Evolutionary conservation across 2,888 invertebrate species (phyloP).

Genomic region (Romanomermis culicivorax): DNA sequence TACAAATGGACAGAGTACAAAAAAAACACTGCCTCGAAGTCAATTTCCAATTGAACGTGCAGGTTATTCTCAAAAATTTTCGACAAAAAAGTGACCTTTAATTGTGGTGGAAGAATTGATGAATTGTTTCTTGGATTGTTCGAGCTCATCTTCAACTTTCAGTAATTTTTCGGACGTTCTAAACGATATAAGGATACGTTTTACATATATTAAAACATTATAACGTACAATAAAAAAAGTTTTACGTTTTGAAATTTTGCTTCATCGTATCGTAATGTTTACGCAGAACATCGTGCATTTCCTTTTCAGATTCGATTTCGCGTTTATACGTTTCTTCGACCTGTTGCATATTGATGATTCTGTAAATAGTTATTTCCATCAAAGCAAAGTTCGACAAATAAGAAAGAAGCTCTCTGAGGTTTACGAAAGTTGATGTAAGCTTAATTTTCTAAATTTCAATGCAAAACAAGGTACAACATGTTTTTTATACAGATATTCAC

Average conservation of each 20-base stretch:
- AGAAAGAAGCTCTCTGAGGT: too few relatives aligned
- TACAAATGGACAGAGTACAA: too few relatives aligned
- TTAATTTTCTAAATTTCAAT: neutral
- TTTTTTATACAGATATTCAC: too few relatives aligned
- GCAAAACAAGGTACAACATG: too few relatives aligned
- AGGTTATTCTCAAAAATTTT: neutral
- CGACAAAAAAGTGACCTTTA: neutral
- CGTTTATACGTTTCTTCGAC: conserved; percentile 20
- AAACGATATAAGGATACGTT: too few relatives aligned
- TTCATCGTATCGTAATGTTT: conserved; percentile 28
- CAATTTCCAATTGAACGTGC: neutral
- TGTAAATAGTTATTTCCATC: neutral
- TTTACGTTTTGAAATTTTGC: conserved; percentile 28
- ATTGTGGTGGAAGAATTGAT: neutral
- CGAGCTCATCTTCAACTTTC: neutral
- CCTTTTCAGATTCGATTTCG: conserved; percentile 25
- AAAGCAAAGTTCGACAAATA: too few relatives aligned
- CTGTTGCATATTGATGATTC: neutral
- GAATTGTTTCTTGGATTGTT: neutral
- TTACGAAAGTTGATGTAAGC: too few relatives aligned
- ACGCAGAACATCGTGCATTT: conserved; percentile 28
- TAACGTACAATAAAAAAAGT: neutral
- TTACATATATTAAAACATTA: neutral
- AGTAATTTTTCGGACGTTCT: conserved; percentile 7
- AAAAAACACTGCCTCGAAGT: neutral